A percentile compares a stretch with the other conserved stretches of the same genome.
phyloP scores from a whole-genome alignment of 2,797 vertebrate genomes.

The Morus bassanus region DNA sequence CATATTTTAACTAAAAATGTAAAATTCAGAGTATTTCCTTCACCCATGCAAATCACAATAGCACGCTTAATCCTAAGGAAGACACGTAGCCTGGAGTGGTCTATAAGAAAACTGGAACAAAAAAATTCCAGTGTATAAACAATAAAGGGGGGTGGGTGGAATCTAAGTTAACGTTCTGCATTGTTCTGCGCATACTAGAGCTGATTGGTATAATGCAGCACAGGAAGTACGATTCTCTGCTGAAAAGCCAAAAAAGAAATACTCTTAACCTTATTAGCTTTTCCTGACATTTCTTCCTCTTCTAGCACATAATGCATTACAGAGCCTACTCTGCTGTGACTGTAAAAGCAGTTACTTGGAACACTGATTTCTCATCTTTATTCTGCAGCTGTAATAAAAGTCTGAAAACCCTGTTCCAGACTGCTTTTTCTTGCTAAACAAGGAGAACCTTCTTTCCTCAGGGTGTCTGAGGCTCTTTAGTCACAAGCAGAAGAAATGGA shows the following conservation, averaged over 20 bases:
- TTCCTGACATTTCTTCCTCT: slow-evolving; percentile 1
- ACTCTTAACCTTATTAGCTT: background rate
- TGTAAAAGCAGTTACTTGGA: slow-evolving; percentile 43
- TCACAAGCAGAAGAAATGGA: slow-evolving; percentile 30
- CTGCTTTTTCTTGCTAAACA: slow-evolving; percentile 47
- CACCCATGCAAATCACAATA: slow-evolving; percentile 17
- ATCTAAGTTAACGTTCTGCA: background rate
- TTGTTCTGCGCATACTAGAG: background rate
- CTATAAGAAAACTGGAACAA: background rate
- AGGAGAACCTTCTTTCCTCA: slow-evolving; percentile 24
- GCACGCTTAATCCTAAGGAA: background rate
- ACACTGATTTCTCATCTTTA: slow-evolving; percentile 56
- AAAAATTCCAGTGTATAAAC: background rate
- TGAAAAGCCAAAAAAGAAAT: slow-evolving; percentile 8
- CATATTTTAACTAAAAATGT: slow-evolving; percentile 43
- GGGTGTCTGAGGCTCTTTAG: background rate
- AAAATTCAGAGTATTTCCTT: slow-evolving; percentile 45
- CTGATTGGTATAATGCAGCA: background rate
- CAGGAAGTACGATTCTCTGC: background rate
- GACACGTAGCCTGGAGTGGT: background rate
- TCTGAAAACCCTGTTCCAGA: slow-evolving; percentile 38
- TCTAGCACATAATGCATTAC: background rate
- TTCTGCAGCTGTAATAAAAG: slow-evolving; percentile 21
- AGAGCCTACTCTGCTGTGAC: background rate
- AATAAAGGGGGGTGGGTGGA: background rate